Conservation (phyloP, 1,140 invertebrate genomes). For the Sinonovacula constricta region DNA sequence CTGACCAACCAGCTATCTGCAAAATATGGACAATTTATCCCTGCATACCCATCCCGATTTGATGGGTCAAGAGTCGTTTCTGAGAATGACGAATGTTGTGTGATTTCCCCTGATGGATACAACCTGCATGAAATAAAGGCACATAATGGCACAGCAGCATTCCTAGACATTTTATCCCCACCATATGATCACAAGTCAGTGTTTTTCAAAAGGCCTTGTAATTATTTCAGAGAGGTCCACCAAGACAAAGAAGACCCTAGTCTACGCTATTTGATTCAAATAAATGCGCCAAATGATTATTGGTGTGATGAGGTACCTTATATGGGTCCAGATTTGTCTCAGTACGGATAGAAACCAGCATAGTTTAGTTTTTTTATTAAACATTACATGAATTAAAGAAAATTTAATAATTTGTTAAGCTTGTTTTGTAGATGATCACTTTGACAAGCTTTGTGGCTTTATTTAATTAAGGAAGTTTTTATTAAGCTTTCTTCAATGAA, state of each 20-base stretch:
- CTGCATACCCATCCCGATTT: constrained; percentile 9
- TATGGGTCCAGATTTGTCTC: neutral
- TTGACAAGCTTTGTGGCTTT: no score
- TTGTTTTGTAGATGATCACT: no score
- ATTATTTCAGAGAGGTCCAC: constrained; percentile 12
- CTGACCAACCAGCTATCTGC: constrained; percentile 14
- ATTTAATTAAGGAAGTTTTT: no score
- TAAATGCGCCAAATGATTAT: constrained; percentile 5
- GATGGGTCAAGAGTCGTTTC: constrained; percentile 7
- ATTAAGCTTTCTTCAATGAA: no score
- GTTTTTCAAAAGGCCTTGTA: constrained; percentile 3
- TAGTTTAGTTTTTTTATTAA: no score
- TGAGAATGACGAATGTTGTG: constrained; percentile 80
- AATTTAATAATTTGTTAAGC: no score
- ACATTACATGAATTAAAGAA: no score
- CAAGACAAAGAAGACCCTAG: neutral
- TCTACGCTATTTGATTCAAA: constrained; percentile 19
- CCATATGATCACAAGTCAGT: constrained; percentile 82
- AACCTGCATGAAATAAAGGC: constrained; percentile 91
- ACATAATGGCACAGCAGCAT: constrained; percentile 86
- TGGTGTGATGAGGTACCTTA: constrained; percentile 30
- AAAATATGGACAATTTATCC: constrained; percentile 21
- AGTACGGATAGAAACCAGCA: no score
- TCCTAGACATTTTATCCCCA: constrained; percentile 93
- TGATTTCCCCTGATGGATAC: constrained; percentile 84